phyloP scores from a whole-genome alignment of 2,888 invertebrate genomes.

The Cephus pygmeus region DNA sequence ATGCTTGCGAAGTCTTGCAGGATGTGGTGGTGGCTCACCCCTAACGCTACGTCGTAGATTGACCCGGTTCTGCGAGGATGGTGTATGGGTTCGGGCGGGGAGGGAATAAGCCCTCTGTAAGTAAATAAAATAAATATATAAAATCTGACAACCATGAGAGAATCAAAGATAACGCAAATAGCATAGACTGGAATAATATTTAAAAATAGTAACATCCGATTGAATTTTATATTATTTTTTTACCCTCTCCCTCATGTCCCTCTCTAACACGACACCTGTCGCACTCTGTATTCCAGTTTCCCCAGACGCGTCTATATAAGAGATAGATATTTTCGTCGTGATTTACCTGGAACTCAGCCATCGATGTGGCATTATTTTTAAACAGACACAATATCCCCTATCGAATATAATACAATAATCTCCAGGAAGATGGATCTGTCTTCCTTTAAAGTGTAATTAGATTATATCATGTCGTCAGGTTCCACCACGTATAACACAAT shows the following conservation, averaged over 20 bases:
- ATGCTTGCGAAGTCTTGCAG: constrained; percentile 57
- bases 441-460: neutral
- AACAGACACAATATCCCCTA: neutral
- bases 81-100: constrained; percentile 54
- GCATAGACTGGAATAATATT: neutral
- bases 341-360: constrained; percentile 50
- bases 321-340: neutral
- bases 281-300: neutral
- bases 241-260: neutral
- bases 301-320: neutral
- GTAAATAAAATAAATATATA: neutral
- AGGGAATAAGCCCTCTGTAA: constrained; percentile 60
- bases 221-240: neutral
- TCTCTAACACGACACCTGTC: neutral
- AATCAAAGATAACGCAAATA: neutral
- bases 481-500: neutral
- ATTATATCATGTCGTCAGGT: neutral
- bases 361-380: constrained; percentile 43
- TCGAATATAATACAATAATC: neutral
- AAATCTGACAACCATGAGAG: neutral
- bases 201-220: neutral
- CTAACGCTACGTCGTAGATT: constrained; percentile 59
- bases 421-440: neutral
- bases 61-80: constrained; percentile 59
- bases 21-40: constrained; percentile 60